These are phyloP conservation scores for Laticauda laticaudata DNA, from an alignment of 2,113 vertebrate genomes.

Conservation along the genomic window DNA sequence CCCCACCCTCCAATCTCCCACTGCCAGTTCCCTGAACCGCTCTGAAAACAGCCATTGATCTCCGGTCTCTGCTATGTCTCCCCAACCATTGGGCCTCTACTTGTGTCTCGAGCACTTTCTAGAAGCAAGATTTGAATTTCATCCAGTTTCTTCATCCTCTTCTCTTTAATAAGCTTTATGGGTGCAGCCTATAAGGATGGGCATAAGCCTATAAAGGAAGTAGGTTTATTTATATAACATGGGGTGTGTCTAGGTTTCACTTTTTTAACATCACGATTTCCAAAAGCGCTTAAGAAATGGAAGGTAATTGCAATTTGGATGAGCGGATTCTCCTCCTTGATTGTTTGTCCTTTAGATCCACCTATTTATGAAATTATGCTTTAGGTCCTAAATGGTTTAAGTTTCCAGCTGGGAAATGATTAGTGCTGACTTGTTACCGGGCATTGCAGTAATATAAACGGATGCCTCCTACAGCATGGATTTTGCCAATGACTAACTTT, in stretches of 20 bases:
- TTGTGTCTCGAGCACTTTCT: constrained; percentile 10
- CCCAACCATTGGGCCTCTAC: constrained; percentile 50
- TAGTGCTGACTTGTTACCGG: not conserved
- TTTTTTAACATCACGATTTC: constrained; percentile 17
- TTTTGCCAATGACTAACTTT: not conserved
- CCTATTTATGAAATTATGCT: not conserved
- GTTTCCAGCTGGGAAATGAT: not conserved
- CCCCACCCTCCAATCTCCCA: constrained; percentile 2
- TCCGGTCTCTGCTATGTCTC: constrained; percentile 51
- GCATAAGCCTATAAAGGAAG: not conserved
- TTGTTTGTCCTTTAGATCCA: not conserved
- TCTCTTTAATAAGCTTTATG: constrained; percentile 22
- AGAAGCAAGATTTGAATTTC: not conserved
- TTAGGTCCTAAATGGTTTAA: constrained; percentile 1
- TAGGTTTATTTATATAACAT: constrained; percentile 6
- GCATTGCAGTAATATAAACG: not conserved
- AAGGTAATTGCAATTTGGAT: not conserved
- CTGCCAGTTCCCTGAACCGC: constrained; percentile 66
- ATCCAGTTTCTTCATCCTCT: not conserved
- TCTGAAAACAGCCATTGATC: constrained; percentile 67
- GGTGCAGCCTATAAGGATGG: not conserved
- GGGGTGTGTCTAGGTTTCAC: not conserved
- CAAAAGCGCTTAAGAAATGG: not conserved
- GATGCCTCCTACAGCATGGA: not conserved
- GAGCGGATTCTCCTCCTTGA: not conserved